These are phyloP conservation scores for Hemichromis elongatus DNA, from an alignment of 2,113 vertebrate genomes.

Conservation along the genomic window DNA sequence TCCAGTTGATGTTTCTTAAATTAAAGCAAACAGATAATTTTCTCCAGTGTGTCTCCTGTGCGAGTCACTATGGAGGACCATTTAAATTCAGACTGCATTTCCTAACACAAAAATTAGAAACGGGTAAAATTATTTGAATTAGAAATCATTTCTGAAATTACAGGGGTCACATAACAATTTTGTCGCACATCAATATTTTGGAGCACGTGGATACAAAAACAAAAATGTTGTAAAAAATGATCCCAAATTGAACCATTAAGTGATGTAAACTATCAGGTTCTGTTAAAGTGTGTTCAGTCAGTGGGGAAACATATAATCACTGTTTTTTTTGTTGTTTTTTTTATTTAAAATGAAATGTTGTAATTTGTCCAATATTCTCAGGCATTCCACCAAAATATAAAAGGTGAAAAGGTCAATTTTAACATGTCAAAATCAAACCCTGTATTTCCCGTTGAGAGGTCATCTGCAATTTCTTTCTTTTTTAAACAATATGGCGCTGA, in stretches of 20 bases:
- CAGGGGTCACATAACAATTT: background rate
- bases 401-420: rapidly evolving
- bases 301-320: background rate
- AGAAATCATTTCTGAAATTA: background rate
- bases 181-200: background rate
- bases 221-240: background rate
- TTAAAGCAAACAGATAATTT: background rate
- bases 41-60: too few relatives aligned
- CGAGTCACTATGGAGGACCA: rapidly evolving
- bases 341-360: background rate
- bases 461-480: background rate
- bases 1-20: background rate
- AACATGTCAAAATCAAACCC: rapidly evolving
- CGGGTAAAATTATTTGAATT: too few relatives aligned
- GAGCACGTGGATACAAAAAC: background rate
- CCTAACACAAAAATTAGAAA: background rate
- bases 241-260: background rate
- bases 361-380: background rate
- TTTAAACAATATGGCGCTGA: too few relatives aligned
- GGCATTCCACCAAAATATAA: rapidly evolving
- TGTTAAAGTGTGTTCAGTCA: background rate
- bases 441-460: background rate
- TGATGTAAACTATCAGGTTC: background rate
- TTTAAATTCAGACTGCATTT: background rate
- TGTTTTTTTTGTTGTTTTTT: too few relatives aligned